Percentiles rank a stretch among this genome's conserved stretches.
These are phyloP conservation scores for Carabus problematicus DNA, from an alignment of 2,888 invertebrate genomes.

Conservation along the genomic window DNA sequence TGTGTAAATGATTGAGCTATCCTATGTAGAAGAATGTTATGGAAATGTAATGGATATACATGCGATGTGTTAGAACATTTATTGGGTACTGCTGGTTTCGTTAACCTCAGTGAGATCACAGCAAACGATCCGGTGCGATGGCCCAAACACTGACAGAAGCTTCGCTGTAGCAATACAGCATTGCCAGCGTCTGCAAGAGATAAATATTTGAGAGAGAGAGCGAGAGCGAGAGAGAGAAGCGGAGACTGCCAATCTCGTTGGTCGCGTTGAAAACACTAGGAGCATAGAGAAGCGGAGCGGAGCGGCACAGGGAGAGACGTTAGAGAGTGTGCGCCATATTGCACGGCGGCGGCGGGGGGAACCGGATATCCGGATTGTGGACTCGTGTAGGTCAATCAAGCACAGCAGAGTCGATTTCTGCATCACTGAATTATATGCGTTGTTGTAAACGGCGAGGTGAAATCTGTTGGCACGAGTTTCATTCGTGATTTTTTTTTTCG, in stretches of 20 bases:
- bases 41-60: too few species aligned
- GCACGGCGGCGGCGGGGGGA: conserved; percentile 27
- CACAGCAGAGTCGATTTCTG: background rate
- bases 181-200: background rate
- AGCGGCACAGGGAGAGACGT: background rate
- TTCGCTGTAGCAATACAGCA: background rate
- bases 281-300: background rate
- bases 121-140: conserved; percentile 20
- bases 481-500: too few species aligned
- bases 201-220: conserved; percentile 3
- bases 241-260: too few species aligned
- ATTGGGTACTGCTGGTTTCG: conserved; percentile 15
- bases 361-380: conserved; percentile 39
- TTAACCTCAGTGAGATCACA: conserved; percentile 31
- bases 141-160: conserved; percentile 15
- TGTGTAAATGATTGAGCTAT: too few species aligned
- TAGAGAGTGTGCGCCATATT: conserved; percentile 15
- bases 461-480: too few species aligned
- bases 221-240: conserved; percentile 21
- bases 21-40: too few species aligned
- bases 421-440: too few species aligned
- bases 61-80: too few species aligned
- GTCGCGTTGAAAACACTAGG: background rate
- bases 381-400: conserved; percentile 35
- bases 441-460: too few species aligned